phyloP scores from a whole-genome alignment of 2,888 invertebrate species.

The Coleophora flavipennella region DNA sequence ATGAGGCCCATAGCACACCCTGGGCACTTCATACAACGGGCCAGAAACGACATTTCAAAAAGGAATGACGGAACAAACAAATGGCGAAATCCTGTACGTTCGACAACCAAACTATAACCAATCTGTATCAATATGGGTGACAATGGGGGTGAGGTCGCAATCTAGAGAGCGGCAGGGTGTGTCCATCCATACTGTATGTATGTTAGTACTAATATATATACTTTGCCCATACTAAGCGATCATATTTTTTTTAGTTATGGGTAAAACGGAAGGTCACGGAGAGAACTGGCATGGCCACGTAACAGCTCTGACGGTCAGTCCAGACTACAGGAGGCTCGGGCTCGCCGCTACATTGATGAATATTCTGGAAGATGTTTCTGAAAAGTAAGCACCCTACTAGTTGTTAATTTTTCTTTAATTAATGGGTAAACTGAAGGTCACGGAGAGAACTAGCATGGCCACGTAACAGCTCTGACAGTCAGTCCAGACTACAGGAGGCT shows the following conservation, averaged over 20 bases:
- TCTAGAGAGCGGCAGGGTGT: too few species aligned
- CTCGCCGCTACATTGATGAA: constrained; percentile 95
- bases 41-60: too few species aligned
- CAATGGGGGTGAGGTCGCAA: too few species aligned
- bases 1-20: too few species aligned
- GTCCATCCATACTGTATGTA: too few species aligned
- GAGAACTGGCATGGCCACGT: constrained; percentile 99
- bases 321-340: constrained; percentile 92
- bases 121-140: too few species aligned
- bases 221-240: too few species aligned
- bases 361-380: constrained; percentile 95
- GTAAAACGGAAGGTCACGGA: constrained; percentile 96
- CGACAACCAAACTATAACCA: too few species aligned
- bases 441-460: constrained; percentile 98
- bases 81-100: too few species aligned
- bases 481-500: constrained; percentile 94
- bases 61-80: too few species aligned
- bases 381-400: constrained; percentile 74
- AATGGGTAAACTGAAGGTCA: constrained; percentile 99
- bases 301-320: constrained; percentile 96
- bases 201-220: too few species aligned
- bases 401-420: constrained; percentile 69
- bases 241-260: constrained; percentile 86
- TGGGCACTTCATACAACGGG: too few species aligned
- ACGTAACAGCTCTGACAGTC: constrained; percentile 98